These are phyloP conservation scores for Bombus affinis DNA, from an alignment of 1,140 invertebrate genomes.

Conservation along the genomic window DNA sequence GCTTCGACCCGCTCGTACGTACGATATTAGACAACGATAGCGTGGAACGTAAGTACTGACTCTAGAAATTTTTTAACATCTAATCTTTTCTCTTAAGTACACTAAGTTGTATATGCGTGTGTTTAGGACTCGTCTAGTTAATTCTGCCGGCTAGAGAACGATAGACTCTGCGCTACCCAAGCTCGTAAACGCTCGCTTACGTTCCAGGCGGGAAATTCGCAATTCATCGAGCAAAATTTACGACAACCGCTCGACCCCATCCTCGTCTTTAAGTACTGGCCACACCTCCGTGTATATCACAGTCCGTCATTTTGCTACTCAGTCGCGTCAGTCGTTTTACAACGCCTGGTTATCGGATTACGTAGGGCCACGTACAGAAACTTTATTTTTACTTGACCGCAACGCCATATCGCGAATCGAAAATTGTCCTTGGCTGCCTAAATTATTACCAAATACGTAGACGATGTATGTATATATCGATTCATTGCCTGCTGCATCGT, in stretches of 20 bases:
- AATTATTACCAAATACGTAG: too few species aligned
- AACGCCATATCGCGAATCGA: too few species aligned
- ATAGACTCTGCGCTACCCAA: conserved; percentile 43
- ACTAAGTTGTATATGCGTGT: conserved; percentile 58
- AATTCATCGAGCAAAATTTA: conserved; percentile 35
- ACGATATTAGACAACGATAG: conserved; percentile 74
- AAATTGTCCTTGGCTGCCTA: too few species aligned
- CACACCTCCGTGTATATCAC: conserved; percentile 51
- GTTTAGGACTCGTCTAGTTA: not conserved
- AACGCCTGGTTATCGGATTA: not conserved
- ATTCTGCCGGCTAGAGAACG: conserved; percentile 36
- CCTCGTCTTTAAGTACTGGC: conserved; percentile 62
- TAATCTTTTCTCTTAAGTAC: conserved; percentile 69
- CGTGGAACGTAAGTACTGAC: conserved; percentile 52
- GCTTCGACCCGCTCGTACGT: conserved; percentile 37
- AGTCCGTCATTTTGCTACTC: conserved; percentile 31
- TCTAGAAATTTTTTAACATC: conserved; percentile 64
- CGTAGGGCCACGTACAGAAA: too few species aligned
- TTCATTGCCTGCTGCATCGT: too few species aligned
- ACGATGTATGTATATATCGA: too few species aligned
- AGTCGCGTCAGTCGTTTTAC: not conserved
- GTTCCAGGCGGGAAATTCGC: not conserved
- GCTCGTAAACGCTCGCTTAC: conserved; percentile 30
- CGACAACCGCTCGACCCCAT: conserved; percentile 13
- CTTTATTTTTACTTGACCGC: too few species aligned